These are phyloP conservation scores for Tetragonula carbonaria DNA, from an alignment of 2,888 invertebrate species.

Conservation along the genomic window DNA sequence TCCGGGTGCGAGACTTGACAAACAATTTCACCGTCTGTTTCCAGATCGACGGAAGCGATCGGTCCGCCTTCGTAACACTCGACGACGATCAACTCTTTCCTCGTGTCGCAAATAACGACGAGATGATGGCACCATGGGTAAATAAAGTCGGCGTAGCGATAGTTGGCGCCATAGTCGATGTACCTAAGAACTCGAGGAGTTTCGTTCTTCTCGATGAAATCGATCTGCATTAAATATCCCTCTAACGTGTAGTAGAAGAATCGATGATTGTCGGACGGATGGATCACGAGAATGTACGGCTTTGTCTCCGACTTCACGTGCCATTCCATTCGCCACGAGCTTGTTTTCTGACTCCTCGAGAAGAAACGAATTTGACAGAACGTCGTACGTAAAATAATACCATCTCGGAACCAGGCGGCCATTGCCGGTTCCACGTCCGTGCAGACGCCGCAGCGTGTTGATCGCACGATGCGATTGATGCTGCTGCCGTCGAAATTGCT, in stretches of 20 bases:
- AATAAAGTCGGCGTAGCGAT: conserved; percentile 73
- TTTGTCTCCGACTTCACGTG: conserved; percentile 65
- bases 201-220: conserved; percentile 46
- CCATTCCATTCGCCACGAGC: conserved; percentile 74
- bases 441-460: conserved; percentile 73
- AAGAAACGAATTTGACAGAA: conserved; percentile 79
- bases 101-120: conserved; percentile 62
- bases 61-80: conserved; percentile 70
- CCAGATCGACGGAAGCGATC: conserved; percentile 62
- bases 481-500: conserved; percentile 71
- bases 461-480: conserved; percentile 71
- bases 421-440: conserved; percentile 70
- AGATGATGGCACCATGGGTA: conserved; percentile 79
- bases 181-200: conserved; percentile 46
- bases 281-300: conserved; percentile 69
- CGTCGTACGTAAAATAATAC: conserved; percentile 77
- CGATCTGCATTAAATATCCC: conserved; percentile 76
- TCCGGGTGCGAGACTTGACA: conserved; percentile 73
- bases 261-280: conserved; percentile 69
- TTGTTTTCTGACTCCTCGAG: conserved; percentile 46
- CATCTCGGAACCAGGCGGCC: conserved; percentile 76
- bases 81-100: conserved; percentile 69
- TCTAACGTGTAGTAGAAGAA: conserved; percentile 77
- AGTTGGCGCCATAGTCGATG: conserved; percentile 68
- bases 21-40: conserved; percentile 66